These are phyloP conservation scores for Sesia apiformis DNA, from an alignment of 2,888 invertebrate genomes.

Conservation along the genomic window DNA sequence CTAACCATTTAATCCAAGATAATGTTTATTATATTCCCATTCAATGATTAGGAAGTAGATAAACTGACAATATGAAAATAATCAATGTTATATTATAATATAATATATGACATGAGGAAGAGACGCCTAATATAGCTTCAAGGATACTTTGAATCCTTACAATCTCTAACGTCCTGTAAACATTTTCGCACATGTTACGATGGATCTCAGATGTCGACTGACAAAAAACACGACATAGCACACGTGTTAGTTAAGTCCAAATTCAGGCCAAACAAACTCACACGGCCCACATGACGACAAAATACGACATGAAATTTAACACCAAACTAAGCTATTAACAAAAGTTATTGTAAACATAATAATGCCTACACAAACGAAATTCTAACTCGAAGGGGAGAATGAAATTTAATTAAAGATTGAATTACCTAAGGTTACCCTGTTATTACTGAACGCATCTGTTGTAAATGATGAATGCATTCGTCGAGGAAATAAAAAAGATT, in stretches of 20 bases:
- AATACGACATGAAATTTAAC: constrained; percentile 9
- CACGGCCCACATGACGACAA: constrained; percentile 21
- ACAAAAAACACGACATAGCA: constrained; percentile 66
- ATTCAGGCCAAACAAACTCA: constrained; percentile 40
- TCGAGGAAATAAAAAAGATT: constrained; percentile 44
- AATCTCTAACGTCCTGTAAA: constrained; percentile 37
- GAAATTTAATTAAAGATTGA: constrained; percentile 58
- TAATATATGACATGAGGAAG: no score
- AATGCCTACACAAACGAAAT: constrained; percentile 27
- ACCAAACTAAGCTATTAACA: constrained; percentile 7
- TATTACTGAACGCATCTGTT: constrained; percentile 62
- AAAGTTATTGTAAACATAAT: constrained; percentile 27
- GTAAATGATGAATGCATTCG: constrained; percentile 58
- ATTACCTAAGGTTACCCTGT: constrained; percentile 48
- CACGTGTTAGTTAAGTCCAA: constrained; percentile 17
- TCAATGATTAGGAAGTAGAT: not conserved
- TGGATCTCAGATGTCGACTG: constrained; percentile 47
- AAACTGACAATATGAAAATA: no score
- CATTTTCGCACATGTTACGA: constrained; percentile 59
- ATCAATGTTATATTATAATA: no score
- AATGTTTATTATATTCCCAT: constrained; percentile 6
- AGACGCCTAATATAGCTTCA: no score
- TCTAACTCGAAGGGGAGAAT: constrained; percentile 33
- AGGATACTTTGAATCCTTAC: constrained; percentile 27
- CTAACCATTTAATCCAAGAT: constrained; percentile 44